Conservation (phyloP, 92 coral and sea anemone genomes). For the Phymanthus crucifer region DNA sequence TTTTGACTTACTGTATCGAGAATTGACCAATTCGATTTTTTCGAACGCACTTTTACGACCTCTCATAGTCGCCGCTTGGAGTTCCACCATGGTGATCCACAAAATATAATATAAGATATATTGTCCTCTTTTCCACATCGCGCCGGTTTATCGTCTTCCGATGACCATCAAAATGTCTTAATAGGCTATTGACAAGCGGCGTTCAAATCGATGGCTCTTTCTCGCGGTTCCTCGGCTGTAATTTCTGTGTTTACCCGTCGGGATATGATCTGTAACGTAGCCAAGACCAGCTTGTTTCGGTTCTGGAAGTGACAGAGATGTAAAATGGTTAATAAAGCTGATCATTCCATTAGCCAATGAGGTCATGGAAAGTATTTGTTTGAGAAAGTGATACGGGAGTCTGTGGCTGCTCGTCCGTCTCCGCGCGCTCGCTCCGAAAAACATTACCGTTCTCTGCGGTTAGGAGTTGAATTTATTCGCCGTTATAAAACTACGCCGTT, state of each 20-base stretch:
- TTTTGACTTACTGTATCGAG: constrained; percentile 12
- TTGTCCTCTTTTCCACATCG: constrained; percentile 6
- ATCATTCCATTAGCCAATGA: constrained; percentile 34
- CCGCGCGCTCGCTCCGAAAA: not conserved
- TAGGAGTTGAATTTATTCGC: not conserved
- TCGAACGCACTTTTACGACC: constrained; percentile 21
- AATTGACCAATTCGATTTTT: constrained; percentile 17
- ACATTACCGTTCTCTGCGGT: not conserved
- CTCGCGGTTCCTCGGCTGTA: not conserved
- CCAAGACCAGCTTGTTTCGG: constrained; percentile 21
- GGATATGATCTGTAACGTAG: not conserved
- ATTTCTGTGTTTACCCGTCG: not conserved
- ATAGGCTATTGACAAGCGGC: not conserved
- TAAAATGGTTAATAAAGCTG: constrained; percentile 11
- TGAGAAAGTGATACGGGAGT: constrained; percentile 8
- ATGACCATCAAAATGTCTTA: not conserved
- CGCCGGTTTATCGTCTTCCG: not conserved
- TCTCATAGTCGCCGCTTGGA: constrained; percentile 18
- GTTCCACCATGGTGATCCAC: constrained; percentile 20
- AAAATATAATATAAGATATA: constrained; percentile 11
- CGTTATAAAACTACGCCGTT: not conserved
- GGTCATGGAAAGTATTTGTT: constrained; percentile 18
- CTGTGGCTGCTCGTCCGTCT: not conserved
- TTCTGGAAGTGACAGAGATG: constrained; percentile 18
- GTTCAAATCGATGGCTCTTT: not conserved